Percentiles rank a stretch among this genome's conserved stretches.
These are phyloP conservation scores for Aegithalos caudatus DNA, from an alignment of 2,113 vertebrate genomes.

Conservation along the genomic window DNA sequence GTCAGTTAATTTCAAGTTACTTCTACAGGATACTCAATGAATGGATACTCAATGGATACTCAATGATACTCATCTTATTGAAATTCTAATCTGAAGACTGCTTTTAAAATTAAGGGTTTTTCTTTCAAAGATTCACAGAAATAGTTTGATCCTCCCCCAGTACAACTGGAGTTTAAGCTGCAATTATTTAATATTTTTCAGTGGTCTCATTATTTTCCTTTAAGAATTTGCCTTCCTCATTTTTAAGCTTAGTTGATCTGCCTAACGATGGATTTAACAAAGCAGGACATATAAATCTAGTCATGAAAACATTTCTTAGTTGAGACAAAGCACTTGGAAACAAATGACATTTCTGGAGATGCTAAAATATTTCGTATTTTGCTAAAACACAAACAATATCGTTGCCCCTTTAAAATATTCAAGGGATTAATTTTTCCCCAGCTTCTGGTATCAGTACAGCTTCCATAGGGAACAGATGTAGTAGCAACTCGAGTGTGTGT, in stretches of 20 bases:
- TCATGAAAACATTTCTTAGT: slow-evolving; percentile 1
- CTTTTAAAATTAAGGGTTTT: neutral
- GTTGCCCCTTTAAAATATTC: neutral
- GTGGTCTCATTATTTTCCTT: neutral
- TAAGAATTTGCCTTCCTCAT: slow-evolving; percentile 4
- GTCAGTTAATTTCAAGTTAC: neutral
- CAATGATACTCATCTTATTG: neutral
- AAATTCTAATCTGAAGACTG: neutral
- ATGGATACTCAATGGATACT: neutral
- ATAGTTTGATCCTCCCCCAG: neutral
- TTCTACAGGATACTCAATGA: neutral
- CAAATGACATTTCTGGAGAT: neutral
- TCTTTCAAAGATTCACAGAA: neutral
- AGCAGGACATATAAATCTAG: neutral
- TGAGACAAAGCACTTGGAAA: neutral
- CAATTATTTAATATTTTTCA: neutral
- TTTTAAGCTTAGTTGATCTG: slow-evolving; percentile 42
- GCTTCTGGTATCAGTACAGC: neutral
- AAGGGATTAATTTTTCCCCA: neutral
- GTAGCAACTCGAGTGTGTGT: neutral
- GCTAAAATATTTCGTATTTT: neutral
- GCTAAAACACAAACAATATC: neutral
- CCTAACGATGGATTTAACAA: slow-evolving; percentile 51
- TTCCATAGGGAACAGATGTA: neutral
- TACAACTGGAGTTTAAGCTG: neutral